Conservation (phyloP, 2,113 vertebrate genomes). For the Pollimyrus isidori region DNA sequence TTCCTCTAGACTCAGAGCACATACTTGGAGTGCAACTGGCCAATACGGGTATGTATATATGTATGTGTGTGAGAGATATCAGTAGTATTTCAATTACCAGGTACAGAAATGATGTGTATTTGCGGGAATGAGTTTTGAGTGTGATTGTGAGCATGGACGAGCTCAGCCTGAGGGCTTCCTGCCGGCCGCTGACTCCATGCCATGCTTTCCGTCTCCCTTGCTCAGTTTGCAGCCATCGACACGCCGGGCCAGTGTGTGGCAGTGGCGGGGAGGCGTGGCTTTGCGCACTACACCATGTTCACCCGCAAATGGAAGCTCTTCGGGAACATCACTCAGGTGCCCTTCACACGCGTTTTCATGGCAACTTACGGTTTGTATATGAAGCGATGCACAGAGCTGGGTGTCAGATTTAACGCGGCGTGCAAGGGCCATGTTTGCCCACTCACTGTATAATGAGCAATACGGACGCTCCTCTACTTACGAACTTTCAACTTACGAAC, state of each 20-base stretch:
- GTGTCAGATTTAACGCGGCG: not conserved
- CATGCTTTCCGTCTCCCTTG: not conserved
- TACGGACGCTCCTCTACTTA: not conserved
- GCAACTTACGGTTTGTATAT: not conserved
- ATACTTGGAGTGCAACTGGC: constrained; percentile 98
- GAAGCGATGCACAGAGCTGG: not conserved
- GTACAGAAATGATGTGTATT: not conserved
- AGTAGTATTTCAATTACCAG: not conserved
- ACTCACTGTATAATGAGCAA: not conserved
- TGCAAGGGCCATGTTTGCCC: not conserved
- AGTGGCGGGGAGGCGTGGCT: constrained; percentile 88
- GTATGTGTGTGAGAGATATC: not conserved
- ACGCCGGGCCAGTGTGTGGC: constrained; percentile 88
- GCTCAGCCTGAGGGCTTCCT: too few species aligned
- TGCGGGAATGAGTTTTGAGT: not conserved
- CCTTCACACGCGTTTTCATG: not conserved
- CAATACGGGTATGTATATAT: constrained; percentile 78
- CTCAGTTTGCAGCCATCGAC: constrained; percentile 92
- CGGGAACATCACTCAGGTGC: constrained; percentile 95
- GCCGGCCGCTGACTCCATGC: too few species aligned
- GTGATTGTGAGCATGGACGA: not conserved
- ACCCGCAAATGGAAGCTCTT: constrained; percentile 98
- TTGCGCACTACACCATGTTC: constrained; percentile 94
- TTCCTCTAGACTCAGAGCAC: constrained; percentile 84
- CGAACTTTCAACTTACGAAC: too few species aligned